phyloP scores from a whole-genome alignment of 1,140 invertebrate genomes.

The Zaprionus vittiger region DNA sequence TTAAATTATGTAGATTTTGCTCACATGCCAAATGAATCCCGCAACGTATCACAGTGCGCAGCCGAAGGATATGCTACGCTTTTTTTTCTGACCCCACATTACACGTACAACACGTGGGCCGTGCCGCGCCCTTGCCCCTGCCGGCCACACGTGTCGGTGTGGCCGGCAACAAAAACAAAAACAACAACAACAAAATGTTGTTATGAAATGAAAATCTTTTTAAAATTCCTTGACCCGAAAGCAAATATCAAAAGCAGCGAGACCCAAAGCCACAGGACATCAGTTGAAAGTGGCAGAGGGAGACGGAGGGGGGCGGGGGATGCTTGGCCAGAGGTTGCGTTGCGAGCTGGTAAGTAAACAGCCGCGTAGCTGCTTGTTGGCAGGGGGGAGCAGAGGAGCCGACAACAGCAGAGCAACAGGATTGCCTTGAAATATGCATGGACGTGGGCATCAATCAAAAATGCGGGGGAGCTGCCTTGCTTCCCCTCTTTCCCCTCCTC shows the following conservation, averaged over 20 bases:
- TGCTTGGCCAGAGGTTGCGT: too few species aligned
- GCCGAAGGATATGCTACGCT: constrained; percentile 28
- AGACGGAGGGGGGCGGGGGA: not conserved
- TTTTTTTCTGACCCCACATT: constrained; percentile 38
- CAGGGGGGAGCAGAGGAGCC: not conserved
- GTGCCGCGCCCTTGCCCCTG: constrained; percentile 17
- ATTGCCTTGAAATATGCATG: constrained; percentile 49
- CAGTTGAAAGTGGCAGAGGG: constrained; percentile 1
- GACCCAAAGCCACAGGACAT: constrained; percentile 1
- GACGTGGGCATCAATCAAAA: constrained; percentile 76
- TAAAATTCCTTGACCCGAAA: constrained; percentile 74
- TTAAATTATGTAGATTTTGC: not conserved
- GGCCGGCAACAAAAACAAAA: constrained; percentile 32
- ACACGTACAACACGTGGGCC: constrained; percentile 64
- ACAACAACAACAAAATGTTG: constrained; percentile 54
- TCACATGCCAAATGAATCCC: constrained; percentile 3
- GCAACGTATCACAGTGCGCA: constrained; percentile 31
- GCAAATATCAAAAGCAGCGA: constrained; percentile 57
- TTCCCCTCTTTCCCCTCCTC: not conserved
- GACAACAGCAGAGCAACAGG: constrained; percentile 13
- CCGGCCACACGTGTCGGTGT: constrained; percentile 44
- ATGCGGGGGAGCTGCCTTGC: constrained; percentile 21
- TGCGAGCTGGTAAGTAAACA: constrained; percentile 63
- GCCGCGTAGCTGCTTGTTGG: not conserved
- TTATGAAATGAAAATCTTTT: constrained; percentile 76